Evolutionary conservation across 2,888 invertebrate genomes (phyloP), one percentile per base, ranked within the genome.

Genomic region (Cryptocephalus moraei): DNA sequence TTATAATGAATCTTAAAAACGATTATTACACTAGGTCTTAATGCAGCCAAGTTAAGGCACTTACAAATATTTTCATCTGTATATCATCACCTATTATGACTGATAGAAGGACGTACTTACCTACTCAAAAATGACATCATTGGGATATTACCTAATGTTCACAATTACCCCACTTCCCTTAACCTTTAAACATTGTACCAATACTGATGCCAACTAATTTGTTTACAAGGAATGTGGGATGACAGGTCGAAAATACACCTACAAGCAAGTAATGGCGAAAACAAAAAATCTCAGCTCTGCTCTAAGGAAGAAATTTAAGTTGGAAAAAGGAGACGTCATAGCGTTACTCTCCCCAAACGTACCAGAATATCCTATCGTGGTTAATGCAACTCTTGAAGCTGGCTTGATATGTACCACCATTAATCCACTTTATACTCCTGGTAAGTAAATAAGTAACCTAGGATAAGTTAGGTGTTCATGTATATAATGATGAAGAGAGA

Each of bases 261-360:
- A 77, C 62, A 79, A 78, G 9, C 76, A 86, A 62, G 66, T 82
- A 0, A 75, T 82, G 51, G 79, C 78, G 51, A 71, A 78, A 32
- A 76, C 81, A n/a, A 76, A 75, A 44, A 79, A 81, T 43, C 79
- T 87, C 8, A 58, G 60, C 38, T 63, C 60, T 51, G 58, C 62
- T 4, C 46, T 89, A 45, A 75, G 83, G 43, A 75, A 72, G 22
- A 80, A 82, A 62, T 75, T 86, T 44, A 81, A 82, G 48, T 65
- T 87, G 10, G 69, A 69, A 45, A 76, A 78, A 52, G 81, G 82
- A 0, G 84, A 89, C 59, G 75, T 82, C 0, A 66, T 89, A 1
- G 84, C 82, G 1, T 57, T 90, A 8, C 77, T 86, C 60, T 62
- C 88, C 46, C 86, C 87, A 1, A 91, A 91, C 64, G 60, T 81